phyloP scores from a whole-genome alignment of 2,113 vertebrate species.

The Oreochromis tanganicae region DNA sequence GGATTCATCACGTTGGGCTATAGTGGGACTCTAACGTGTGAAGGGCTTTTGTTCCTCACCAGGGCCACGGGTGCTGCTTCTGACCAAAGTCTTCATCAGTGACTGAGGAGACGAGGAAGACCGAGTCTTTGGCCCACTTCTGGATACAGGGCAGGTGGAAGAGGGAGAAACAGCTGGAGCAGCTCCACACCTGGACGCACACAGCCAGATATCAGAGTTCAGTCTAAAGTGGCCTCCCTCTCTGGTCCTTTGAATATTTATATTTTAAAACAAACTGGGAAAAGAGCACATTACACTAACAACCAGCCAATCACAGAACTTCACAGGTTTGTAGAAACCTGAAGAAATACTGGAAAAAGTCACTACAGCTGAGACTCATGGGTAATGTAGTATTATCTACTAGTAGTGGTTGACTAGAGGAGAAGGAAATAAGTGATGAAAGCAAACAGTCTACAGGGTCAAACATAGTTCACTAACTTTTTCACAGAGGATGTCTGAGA shows the following conservation, averaged over 20 bases:
- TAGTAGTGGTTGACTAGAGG: not conserved
- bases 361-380: not conserved
- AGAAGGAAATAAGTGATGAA: not conserved
- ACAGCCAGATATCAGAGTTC: not conserved
- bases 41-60: slow-evolving; percentile 69
- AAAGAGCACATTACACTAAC: not conserved
- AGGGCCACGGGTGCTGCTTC: slow-evolving; percentile 91
- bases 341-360: fast-evolving
- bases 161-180: slow-evolving; percentile 89
- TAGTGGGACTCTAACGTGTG: not conserved
- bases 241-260: not conserved
- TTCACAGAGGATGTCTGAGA: not conserved
- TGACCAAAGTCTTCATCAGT: slow-evolving; percentile 89
- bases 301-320: not conserved
- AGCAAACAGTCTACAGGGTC: not conserved
- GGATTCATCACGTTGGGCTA: not conserved
- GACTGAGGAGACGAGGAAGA: slow-evolving; percentile 87
- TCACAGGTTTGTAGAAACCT: not conserved
- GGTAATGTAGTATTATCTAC: not conserved
- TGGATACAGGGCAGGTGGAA: slow-evolving; percentile 96
- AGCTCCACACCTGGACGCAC: slow-evolving; percentile 87
- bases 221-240: not conserved
- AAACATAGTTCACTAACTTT: not conserved
- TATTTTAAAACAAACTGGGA: not conserved
- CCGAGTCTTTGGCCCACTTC: slow-evolving; percentile 93